Evolutionary conservation across 2,113 vertebrate genomes (phyloP), one percentile per base, ranked within the genome.

Genomic region (Mastomys natalensis): DNA sequence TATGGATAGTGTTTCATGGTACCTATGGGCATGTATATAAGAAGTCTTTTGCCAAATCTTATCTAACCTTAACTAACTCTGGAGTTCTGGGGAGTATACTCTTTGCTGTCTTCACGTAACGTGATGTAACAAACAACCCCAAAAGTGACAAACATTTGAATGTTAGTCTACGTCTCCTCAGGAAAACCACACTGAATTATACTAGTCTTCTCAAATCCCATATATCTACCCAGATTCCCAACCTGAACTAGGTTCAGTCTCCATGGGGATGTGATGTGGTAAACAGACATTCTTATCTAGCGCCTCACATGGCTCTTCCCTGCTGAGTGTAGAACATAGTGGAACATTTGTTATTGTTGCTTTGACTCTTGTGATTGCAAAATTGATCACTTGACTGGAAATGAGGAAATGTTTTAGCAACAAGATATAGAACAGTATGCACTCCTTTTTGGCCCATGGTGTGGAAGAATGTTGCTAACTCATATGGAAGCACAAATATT

Each of bases 271-370:
- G 10, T 55, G 48, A 77, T 40, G 60, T 82, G 62, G 43, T 84
- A 84, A 91, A 95, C 12, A 78, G 5, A 40, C 51, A 66, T 43
- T 91, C 66, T 97, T 88, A 87, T 91, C 22, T 73, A 45, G 13
- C 22, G 87, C n/a, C 19, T 40, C 11, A 87, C 78, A 62, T 43
- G 53, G 70, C 51, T 77, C 92, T 80, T 80, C 45, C 90, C 19
- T 90, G 19, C 13, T 17, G 45, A 74, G 5, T 73, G 64, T 26
- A 19, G 37, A 92, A 90, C 96, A 15, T 45, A 51, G 70, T 60
- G 45, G 43, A 78, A 73, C 82, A 87, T 77, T 78, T 89, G 34
- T 90, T 31, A 9, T 88, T 87, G 26, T 87, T 91, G n/a, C 45
- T 85, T 58, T 92, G 55, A 88, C 9, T 85, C 45, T 90, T 64